A percentile compares a stretch with the other conserved stretches of the same genome.
phyloP scores from a whole-genome alignment of 1,140 invertebrate species.

The Aphis craccivora region DNA sequence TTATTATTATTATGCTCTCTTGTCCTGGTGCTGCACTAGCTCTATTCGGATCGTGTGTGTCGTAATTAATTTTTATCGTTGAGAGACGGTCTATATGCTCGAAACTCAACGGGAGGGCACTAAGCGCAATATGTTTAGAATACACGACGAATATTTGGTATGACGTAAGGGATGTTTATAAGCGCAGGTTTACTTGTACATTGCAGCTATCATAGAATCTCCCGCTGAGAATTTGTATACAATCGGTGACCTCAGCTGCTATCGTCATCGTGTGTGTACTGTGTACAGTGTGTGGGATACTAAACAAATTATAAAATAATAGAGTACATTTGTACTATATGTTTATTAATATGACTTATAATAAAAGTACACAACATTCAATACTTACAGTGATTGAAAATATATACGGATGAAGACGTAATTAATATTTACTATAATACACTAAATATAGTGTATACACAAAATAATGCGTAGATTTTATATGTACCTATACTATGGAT shows the following conservation, averaged over 20 bases:
- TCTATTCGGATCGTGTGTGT: not conserved
- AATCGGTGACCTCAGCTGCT: not conserved
- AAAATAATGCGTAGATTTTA: not conserved
- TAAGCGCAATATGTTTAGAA: not conserved
- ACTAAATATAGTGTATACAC: not conserved
- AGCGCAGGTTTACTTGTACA: not conserved
- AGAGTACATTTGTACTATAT: not conserved
- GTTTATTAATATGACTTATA: not conserved
- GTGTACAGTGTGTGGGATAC: not conserved
- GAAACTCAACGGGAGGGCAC: not conserved
- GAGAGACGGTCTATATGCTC: not conserved
- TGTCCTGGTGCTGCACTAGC: not conserved
- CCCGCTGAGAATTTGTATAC: not conserved
- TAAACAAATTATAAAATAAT: not conserved
- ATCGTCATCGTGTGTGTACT: not conserved
- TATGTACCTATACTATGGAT: not conserved
- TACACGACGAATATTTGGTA: not conserved
- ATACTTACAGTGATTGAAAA: not conserved
- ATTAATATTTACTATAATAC: not conserved
- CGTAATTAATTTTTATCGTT: slow-evolving; percentile 25
- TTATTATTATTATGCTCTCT: slow-evolving; percentile 26
- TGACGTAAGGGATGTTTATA: slow-evolving; percentile 9
- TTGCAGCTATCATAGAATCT: not conserved
- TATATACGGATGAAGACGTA: not conserved
- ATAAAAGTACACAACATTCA: not conserved